Evolutionary conservation across 1,140 invertebrate genomes (phyloP).

Genomic region (Tribolium madens): DNA sequence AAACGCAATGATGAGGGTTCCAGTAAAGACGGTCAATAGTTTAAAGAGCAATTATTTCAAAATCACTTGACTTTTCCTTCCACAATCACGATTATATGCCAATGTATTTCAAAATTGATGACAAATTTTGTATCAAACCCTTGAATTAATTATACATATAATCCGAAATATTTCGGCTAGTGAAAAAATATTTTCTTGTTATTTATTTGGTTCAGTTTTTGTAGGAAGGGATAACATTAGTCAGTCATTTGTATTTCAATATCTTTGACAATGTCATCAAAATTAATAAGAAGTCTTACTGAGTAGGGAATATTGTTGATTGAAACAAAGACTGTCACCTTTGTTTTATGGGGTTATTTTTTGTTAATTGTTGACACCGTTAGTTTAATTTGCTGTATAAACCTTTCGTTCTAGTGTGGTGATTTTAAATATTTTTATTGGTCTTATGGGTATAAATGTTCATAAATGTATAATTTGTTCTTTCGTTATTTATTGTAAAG

Average conservation of each 20-base stretch:
- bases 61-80: not conserved
- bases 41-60: not conserved
- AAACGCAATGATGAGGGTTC: conserved; percentile 6
- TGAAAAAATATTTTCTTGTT: no score
- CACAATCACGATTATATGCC: no score
- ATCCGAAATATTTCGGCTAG: no score
- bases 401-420: not conserved
- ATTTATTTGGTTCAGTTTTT: no score
- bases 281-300: not conserved
- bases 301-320: conserved; percentile 7
- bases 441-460: not conserved
- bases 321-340: not conserved
- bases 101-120: not conserved
- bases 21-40: not conserved
- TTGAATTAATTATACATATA: no score
- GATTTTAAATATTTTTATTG: conserved; percentile 10
- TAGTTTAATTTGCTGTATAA: not conserved
- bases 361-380: not conserved
- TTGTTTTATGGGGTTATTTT: conserved; percentile 4
- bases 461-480: not conserved
- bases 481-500: conserved; percentile 42
- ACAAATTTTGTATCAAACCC: no score
- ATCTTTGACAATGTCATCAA: not conserved
- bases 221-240: not conserved
- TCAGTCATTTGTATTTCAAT: not conserved